A percentile compares a stretch with the other conserved stretches of the same genome.
phyloP scores from a whole-genome alignment of 2,888 invertebrate genomes.

The Polia nebulosa region DNA sequence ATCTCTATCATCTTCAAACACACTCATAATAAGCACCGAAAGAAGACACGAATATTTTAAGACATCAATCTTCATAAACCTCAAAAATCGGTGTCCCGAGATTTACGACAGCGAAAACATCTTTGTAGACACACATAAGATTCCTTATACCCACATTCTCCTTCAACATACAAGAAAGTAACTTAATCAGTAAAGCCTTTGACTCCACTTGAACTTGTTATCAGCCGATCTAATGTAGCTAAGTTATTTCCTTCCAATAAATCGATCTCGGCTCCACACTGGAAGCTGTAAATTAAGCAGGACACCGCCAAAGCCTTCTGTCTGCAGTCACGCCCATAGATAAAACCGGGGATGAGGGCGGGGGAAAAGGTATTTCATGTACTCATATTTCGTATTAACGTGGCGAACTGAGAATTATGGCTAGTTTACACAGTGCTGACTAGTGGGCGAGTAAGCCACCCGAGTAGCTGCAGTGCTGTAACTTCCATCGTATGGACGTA shows the following conservation, averaged over 20 bases:
- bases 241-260: constrained; percentile 59
- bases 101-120: constrained; percentile 38
- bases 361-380: constrained; percentile 50
- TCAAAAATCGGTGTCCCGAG: constrained; percentile 34
- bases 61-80: constrained; percentile 47
- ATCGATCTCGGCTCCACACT: constrained; percentile 55
- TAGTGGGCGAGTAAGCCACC: too few species aligned
- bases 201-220: constrained; percentile 53
- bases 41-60: constrained; percentile 14
- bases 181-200: constrained; percentile 42
- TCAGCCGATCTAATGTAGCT: constrained; percentile 36
- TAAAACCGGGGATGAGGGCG: constrained; percentile 22
- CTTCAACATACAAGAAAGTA: constrained; percentile 29
- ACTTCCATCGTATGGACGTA: too few species aligned
- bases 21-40: not conserved
- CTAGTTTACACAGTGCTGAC: too few species aligned
- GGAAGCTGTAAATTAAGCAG: constrained; percentile 53
- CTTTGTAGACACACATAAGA: constrained; percentile 9
- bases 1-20: not conserved
- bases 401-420: constrained; percentile 31
- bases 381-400: constrained; percentile 49
- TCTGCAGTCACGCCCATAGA: constrained; percentile 48
- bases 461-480: too few species aligned
- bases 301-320: constrained; percentile 53
- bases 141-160: not conserved